Conservation (phyloP, 2,797 vertebrate genomes). For the Premnoplex brunnescens region DNA sequence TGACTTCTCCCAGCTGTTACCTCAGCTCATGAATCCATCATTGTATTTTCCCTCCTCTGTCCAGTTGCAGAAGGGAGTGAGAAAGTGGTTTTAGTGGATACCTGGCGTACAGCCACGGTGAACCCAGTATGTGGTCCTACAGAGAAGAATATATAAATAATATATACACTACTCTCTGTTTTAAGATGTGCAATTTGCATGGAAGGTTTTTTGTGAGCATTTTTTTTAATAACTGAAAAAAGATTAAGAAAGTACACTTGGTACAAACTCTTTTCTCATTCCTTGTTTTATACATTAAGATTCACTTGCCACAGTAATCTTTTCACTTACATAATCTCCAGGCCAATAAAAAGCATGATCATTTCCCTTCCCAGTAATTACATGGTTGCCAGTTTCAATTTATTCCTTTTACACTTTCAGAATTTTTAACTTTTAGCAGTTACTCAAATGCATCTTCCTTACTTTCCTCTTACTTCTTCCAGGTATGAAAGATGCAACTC, state of each 20-base stretch:
- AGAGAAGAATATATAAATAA: neutral
- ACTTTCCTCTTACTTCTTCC: neutral
- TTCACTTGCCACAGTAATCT: neutral
- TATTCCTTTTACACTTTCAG: neutral
- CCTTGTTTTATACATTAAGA: neutral
- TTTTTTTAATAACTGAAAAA: neutral
- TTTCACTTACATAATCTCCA: neutral
- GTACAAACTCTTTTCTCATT: neutral
- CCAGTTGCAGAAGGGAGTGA: too few relatives aligned
- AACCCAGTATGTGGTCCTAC: neutral
- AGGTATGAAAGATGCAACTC: neutral
- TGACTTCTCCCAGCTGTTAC: too few relatives aligned
- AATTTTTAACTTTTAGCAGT: slow-evolving; percentile 6
- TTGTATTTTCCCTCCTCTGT: too few relatives aligned
- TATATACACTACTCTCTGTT: neutral
- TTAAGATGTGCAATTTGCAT: neutral
- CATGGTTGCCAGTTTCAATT: slow-evolving; percentile 19
- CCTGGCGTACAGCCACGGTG: too few relatives aligned
- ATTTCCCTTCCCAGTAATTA: slow-evolving; percentile 11
- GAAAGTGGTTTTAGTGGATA: too few relatives aligned
- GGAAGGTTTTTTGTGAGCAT: neutral
- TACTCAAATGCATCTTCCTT: neutral
- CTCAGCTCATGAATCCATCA: too few relatives aligned
- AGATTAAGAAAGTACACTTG: neutral
- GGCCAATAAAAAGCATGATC: neutral